These are phyloP conservation scores for Nymphalis urticae DNA, from an alignment of 2,888 invertebrate genomes.

Conservation along the genomic window DNA sequence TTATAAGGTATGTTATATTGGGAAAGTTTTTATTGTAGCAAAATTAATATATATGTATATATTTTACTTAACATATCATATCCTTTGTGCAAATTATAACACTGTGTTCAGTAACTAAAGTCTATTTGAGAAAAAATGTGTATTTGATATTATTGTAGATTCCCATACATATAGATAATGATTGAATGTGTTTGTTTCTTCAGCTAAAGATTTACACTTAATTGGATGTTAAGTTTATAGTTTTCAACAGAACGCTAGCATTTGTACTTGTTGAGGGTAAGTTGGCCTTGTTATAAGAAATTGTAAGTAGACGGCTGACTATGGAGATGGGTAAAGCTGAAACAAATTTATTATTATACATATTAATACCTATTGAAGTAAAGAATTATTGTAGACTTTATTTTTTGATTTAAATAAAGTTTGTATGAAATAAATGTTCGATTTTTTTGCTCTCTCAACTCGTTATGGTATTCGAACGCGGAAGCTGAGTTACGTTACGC, in stretches of 20 bases:
- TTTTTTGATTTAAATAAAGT: conserved; percentile 82
- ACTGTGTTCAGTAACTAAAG: conserved; percentile 23
- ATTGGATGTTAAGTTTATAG: conserved; percentile 36
- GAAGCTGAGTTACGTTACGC: conserved; percentile 54
- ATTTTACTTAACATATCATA: conserved; percentile 36
- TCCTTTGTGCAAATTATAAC: conserved; percentile 4
- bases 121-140: conserved; percentile 8
- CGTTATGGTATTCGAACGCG: conserved; percentile 56
- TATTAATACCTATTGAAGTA: conserved; percentile 63
- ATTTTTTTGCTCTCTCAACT: conserved; percentile 39
- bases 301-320: conserved; percentile 37
- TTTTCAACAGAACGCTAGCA: conserved; percentile 29
- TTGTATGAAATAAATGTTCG: conserved; percentile 69
- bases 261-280: conserved; percentile 50
- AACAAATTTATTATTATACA: conserved; percentile 73
- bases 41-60: conserved; percentile 36
- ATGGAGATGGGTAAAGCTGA: conserved; percentile 56
- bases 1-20: conserved; percentile 25
- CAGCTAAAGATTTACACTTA: conserved; percentile 37
- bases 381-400: conserved; percentile 80
- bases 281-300: conserved; percentile 52
- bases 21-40: conserved; percentile 33
- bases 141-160: conserved; percentile 25
- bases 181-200: conserved; percentile 38
- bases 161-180: conserved; percentile 41